These are phyloP conservation scores for Cremastinae sp. DNA, from an alignment of 2,888 invertebrate genomes.

Conservation along the genomic window DNA sequence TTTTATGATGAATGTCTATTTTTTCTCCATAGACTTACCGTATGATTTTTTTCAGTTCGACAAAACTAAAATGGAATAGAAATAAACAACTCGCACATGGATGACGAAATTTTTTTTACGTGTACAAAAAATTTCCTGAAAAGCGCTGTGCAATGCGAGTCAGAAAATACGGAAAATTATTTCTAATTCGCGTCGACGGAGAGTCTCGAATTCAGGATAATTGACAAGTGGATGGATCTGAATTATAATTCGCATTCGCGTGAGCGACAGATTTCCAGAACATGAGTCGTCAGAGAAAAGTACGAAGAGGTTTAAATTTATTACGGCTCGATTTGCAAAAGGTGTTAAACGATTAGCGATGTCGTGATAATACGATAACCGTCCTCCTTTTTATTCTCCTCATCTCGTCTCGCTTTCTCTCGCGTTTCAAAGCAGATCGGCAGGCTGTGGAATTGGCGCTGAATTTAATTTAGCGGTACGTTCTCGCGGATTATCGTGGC, in stretches of 20 bases:
- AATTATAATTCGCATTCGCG: slow-evolving; percentile 40
- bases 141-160: neutral
- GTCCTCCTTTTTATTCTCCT: slow-evolving; percentile 8
- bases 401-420: neutral
- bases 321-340: slow-evolving; percentile 55
- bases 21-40: too few relatives aligned
- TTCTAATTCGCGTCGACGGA: neutral
- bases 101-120: too few relatives aligned
- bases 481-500: slow-evolving; percentile 59
- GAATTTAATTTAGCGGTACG: slow-evolving; percentile 74
- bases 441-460: slow-evolving; percentile 59
- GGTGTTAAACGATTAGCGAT: slow-evolving; percentile 73
- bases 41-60: too few relatives aligned
- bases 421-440: slow-evolving; percentile 39
- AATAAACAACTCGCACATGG: too few relatives aligned
- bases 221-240: slow-evolving; percentile 11
- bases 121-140: neutral
- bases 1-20: too few relatives aligned
- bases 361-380: slow-evolving; percentile 69
- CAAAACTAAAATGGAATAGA: too few relatives aligned
- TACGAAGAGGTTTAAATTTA: slow-evolving; percentile 51
- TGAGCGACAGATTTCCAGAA: neutral
- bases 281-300: neutral
- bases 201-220: slow-evolving; percentile 22
- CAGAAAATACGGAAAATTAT: neutral